Evolutionary conservation across 2,797 vertebrate genomes (phyloP).

Genomic region (Sciurus carolinensis): DNA sequence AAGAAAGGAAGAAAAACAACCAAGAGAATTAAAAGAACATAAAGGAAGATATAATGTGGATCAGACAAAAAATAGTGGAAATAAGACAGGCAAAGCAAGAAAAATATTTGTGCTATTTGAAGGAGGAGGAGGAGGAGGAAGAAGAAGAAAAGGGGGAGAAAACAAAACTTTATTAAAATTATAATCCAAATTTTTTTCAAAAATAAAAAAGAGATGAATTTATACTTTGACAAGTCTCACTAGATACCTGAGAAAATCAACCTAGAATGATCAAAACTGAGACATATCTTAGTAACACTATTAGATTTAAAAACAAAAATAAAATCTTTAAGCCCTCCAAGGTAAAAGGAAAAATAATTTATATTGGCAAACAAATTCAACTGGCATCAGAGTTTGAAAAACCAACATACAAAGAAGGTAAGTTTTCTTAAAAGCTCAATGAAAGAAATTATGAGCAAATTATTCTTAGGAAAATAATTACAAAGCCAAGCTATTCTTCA

Average conservation of each 20-base stretch:
- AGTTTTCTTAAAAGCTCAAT: not conserved
- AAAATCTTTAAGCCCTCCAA: slow-evolving; percentile 27
- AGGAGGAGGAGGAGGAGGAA: not conserved
- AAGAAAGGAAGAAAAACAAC: not conserved
- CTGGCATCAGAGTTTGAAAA: not conserved
- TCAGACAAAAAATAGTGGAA: not conserved
- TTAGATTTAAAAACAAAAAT: slow-evolving; percentile 21
- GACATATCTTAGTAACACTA: not conserved
- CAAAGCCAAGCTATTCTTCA: not conserved
- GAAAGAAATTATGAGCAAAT: slow-evolving; percentile 32
- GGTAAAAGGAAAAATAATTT: slow-evolving; percentile 17
- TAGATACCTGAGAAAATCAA: not conserved
- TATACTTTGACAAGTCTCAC: not conserved
- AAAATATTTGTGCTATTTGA: not conserved
- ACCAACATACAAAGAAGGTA: not conserved
- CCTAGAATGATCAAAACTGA: slow-evolving; percentile 17
- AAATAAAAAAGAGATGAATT: not conserved
- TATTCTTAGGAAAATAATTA: not conserved
- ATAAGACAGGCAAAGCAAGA: not conserved
- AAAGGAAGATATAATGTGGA: not conserved
- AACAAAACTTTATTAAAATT: not conserved
- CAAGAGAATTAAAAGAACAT: slow-evolving; percentile 2
- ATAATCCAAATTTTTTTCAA: not conserved
- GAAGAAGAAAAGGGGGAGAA: too few species aligned
- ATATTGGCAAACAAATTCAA: slow-evolving; percentile 22